Conservation (phyloP, 2,797 vertebrate species). For the Valencia hispanica region DNA sequence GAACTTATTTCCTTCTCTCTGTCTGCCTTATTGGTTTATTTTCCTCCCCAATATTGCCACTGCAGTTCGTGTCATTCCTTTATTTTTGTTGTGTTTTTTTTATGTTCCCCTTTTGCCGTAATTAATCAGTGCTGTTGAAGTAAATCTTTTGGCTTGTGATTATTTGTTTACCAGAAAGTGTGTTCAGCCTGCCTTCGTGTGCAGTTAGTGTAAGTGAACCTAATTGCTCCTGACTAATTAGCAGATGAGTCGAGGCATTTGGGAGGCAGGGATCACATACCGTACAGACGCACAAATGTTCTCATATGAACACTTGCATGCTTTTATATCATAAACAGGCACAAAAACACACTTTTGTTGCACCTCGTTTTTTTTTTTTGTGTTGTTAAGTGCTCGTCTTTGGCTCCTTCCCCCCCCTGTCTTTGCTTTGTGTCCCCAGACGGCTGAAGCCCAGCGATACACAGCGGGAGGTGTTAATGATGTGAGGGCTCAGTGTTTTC, state of each 20-base stretch:
- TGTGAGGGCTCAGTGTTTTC: constrained; percentile 72
- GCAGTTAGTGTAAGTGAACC: constrained; percentile 67
- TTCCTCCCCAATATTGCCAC: constrained; percentile 2
- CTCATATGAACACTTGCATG: constrained; percentile 12
- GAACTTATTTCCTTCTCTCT: constrained; percentile 41
- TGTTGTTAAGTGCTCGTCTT: constrained; percentile 57
- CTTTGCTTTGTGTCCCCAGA: constrained; percentile 56
- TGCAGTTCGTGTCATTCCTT: constrained; percentile 22
- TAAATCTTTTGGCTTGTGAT: constrained; percentile 47
- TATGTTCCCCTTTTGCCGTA: constrained; percentile 31
- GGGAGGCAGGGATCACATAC: constrained; percentile 43
- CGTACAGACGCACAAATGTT: constrained; percentile 17
- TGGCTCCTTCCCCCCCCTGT: constrained; percentile 18
- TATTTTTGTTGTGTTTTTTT: constrained; percentile 16
- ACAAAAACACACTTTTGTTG: constrained; percentile 44
- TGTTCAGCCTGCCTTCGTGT: constrained; percentile 50
- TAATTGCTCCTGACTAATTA: constrained; percentile 79
- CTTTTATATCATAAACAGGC: constrained; percentile 5
- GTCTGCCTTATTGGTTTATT: constrained; percentile 18
- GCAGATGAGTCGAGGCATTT: constrained; percentile 69
- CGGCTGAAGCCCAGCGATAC: constrained; percentile 53
- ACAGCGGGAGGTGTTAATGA: constrained; percentile 78
- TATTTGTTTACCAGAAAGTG: constrained; percentile 70
- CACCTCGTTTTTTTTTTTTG: constrained; percentile 29
- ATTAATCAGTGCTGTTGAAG: constrained; percentile 37